Percentiles rank a stretch among this genome's conserved stretches.
Conservation (phyloP, 1,140 invertebrate species). For the Hylaeus volcanicus region DNA sequence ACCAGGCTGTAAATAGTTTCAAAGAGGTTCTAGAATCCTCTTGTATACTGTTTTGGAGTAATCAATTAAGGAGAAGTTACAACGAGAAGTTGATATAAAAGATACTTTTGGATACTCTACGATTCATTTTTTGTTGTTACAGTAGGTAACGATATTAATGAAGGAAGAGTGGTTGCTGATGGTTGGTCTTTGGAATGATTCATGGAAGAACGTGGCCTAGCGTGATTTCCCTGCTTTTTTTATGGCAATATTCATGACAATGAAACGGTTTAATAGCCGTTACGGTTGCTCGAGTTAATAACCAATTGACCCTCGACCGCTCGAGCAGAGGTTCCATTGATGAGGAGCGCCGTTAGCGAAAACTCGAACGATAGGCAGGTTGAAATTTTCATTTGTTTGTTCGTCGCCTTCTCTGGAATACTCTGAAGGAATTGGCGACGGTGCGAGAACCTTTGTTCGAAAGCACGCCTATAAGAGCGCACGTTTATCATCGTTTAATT, state of each 20-base stretch:
- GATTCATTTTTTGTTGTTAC: no score
- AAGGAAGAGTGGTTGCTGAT: no score
- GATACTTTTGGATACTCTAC: no score
- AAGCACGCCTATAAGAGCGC: neutral
- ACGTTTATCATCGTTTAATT: neutral
- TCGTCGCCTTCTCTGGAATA: no score
- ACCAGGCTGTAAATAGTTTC: no score
- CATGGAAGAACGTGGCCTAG: neutral
- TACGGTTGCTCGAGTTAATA: slow-evolving; percentile 74
- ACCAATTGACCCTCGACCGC: slow-evolving; percentile 78
- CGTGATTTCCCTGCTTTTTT: slow-evolving; percentile 36
- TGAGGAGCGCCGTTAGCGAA: slow-evolving; percentile 64
- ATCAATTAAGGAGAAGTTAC: no score
- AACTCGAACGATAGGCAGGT: slow-evolving; percentile 11
- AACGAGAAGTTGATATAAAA: no score
- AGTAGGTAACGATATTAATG: no score
- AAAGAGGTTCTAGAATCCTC: no score
- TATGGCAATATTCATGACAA: slow-evolving; percentile 53
- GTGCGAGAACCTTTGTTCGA: no score
- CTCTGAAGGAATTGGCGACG: no score
- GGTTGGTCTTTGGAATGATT: neutral
- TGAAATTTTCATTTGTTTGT: slow-evolving; percentile 22
- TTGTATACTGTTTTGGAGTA: no score
- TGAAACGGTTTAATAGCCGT: slow-evolving; percentile 65
- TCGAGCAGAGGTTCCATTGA: slow-evolving; percentile 73